These are phyloP conservation scores for Dolichopus griseipennis DNA, from an alignment of 2,888 invertebrate genomes.

Conservation along the genomic window DNA sequence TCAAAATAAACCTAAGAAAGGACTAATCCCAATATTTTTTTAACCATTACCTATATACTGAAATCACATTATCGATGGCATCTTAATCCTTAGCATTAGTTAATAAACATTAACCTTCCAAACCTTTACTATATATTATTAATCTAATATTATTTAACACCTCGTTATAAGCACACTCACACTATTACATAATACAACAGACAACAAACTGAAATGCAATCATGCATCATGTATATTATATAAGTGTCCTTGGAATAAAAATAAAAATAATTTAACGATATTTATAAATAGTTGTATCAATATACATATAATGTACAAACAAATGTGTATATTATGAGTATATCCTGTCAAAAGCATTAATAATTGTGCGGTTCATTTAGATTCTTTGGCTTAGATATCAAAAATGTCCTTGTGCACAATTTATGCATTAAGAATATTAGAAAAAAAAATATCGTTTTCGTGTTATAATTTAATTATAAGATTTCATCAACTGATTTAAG, in stretches of 20 bases:
- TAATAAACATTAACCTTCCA: too few relatives aligned
- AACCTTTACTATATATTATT: too few relatives aligned
- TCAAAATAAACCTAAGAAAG: too few relatives aligned
- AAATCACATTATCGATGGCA: too few relatives aligned
- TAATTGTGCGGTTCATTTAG: constrained; percentile 6
- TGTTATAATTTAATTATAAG: constrained; percentile 4
- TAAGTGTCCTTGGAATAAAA: neutral
- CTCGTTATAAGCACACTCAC: too few relatives aligned
- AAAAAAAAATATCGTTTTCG: neutral
- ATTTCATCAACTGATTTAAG: neutral
- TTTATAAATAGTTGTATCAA: neutral
- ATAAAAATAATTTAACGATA: neutral
- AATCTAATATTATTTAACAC: too few relatives aligned
- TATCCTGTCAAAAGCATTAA: constrained; percentile 4
- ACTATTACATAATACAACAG: too few relatives aligned
- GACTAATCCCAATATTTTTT: too few relatives aligned
- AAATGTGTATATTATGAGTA: neutral
- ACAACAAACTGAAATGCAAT: too few relatives aligned
- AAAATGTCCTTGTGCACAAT: neutral
- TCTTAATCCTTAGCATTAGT: too few relatives aligned
- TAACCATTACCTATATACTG: too few relatives aligned
- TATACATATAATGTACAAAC: neutral
- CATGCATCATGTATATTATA: neutral
- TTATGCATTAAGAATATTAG: neutral
- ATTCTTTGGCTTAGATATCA: neutral